phyloP scores from a whole-genome alignment of 2,113 vertebrate genomes.

The Microcebus tavaratra region DNA sequence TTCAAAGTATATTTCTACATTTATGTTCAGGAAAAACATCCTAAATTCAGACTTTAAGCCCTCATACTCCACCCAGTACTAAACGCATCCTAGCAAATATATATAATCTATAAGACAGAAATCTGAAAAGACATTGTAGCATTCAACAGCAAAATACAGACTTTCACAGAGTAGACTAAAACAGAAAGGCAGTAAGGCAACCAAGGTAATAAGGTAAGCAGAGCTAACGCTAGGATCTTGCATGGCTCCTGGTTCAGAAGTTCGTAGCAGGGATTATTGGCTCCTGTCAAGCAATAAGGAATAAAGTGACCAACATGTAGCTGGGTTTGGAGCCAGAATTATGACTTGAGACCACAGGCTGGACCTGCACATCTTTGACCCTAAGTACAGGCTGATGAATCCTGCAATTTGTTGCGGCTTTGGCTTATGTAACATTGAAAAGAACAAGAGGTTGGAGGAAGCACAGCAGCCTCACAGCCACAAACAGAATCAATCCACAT shows the following conservation, averaged over 20 bases:
- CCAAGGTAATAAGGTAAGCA: too few species aligned
- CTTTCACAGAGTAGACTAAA: not conserved
- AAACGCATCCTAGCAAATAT: not conserved
- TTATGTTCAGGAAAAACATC: not conserved
- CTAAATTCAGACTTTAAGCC: not conserved
- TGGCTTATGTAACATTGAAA: not conserved
- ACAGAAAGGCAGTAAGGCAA: not conserved
- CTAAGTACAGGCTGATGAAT: not conserved
- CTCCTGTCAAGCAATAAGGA: not conserved
- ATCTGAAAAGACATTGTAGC: not conserved
- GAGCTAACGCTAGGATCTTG: rapidly evolving
- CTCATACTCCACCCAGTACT: not conserved
- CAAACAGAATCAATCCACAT: not conserved
- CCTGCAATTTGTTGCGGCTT: not conserved
- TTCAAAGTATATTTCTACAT: not conserved
- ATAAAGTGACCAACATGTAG: not conserved
- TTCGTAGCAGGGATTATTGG: not conserved
- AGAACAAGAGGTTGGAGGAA: not conserved
- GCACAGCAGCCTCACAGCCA: not conserved
- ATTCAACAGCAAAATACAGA: not conserved
- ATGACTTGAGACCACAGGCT: not conserved
- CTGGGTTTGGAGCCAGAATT: not conserved
- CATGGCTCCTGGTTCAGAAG: not conserved
- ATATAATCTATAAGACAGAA: not conserved
- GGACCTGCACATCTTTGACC: not conserved